Percentiles rank a stretch among this genome's conserved stretches.
phyloP scores from a whole-genome alignment of 2,888 invertebrate species.

The Eugnorisma glareosa region DNA sequence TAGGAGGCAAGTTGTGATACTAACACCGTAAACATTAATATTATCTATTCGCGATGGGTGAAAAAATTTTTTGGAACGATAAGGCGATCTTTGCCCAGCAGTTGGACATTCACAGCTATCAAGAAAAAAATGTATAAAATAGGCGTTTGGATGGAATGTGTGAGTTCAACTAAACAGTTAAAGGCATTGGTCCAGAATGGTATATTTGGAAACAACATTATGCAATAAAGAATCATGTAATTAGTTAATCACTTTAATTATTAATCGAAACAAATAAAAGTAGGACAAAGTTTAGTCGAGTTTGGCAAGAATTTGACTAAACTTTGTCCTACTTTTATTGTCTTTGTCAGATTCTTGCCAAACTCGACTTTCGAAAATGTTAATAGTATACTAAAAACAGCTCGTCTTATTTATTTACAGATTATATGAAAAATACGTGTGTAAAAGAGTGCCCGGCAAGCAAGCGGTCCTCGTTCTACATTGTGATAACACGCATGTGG shows the following conservation, averaged over 20 bases:
- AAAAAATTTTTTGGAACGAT: not conserved
- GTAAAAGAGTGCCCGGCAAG: constrained; percentile 98
- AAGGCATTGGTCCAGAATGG: not conserved
- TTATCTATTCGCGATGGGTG: not conserved
- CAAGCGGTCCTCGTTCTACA: constrained; percentile 98
- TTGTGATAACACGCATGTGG: constrained; percentile 98
- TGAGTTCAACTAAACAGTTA: not conserved
- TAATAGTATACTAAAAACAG: not conserved
- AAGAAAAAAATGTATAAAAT: not conserved
- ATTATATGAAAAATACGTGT: constrained; percentile 97
- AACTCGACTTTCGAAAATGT: not conserved
- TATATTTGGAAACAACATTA: not conserved
- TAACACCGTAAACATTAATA: not conserved
- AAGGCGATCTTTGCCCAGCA: not conserved
- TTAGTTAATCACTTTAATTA: not conserved
- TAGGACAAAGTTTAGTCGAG: not conserved
- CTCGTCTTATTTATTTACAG: constrained; percentile 70
- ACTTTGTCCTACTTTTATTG: too few species aligned
- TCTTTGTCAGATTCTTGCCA: not conserved
- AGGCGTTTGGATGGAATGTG: not conserved
- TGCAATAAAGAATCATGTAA: not conserved
- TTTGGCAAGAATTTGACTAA: too few species aligned
- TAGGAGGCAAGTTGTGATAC: constrained; percentile 91
- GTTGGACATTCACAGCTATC: not conserved
- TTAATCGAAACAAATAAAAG: not conserved